These are phyloP conservation scores for Cladopsammia gracilis DNA, from an alignment of 64 coral and sea anemone species.

Conservation along the genomic window DNA sequence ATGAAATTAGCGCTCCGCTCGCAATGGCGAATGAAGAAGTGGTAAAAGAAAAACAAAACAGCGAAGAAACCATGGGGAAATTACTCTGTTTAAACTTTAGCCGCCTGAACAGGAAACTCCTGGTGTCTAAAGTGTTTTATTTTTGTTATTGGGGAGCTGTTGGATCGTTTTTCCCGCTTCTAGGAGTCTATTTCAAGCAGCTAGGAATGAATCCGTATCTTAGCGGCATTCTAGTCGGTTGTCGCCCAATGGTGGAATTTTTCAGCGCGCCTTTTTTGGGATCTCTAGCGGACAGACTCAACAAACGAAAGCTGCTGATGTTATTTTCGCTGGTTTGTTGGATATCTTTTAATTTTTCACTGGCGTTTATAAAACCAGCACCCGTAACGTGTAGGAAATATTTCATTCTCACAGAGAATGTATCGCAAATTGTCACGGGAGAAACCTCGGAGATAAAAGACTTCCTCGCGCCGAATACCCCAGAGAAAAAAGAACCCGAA, in stretches of 20 bases:
- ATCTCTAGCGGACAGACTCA: slow-evolving; percentile 87
- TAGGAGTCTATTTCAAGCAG: slow-evolving; percentile 99
- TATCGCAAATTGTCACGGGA: slow-evolving; percentile 86
- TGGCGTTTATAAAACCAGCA: slow-evolving; percentile 98
- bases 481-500: slow-evolving; percentile 80
- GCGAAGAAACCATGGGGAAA: neutral
- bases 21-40: neutral
- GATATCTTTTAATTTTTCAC: slow-evolving; percentile 98
- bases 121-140: slow-evolving; percentile 98
- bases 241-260: slow-evolving; percentile 98
- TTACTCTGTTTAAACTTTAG: slow-evolving; percentile 13
- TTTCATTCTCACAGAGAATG: slow-evolving; percentile 97
- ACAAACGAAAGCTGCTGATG: slow-evolving; percentile 89
- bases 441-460: slow-evolving; percentile 86
- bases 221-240: slow-evolving; percentile 97
- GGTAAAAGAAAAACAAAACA: neutral
- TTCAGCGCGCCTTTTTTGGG: slow-evolving; percentile 93
- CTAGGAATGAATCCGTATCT: slow-evolving; percentile 96
- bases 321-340: slow-evolving; percentile 95
- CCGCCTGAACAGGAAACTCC: slow-evolving; percentile 79
- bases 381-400: slow-evolving; percentile 98
- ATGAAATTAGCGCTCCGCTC: neutral
- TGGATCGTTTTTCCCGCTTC: slow-evolving; percentile 98
- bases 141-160: slow-evolving; percentile 99
- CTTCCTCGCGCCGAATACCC: slow-evolving; percentile 92